Base-by-base conservation (phyloP, 2,113 vertebrate species). In the Misgurnus anguillicaudatus region DNA sequence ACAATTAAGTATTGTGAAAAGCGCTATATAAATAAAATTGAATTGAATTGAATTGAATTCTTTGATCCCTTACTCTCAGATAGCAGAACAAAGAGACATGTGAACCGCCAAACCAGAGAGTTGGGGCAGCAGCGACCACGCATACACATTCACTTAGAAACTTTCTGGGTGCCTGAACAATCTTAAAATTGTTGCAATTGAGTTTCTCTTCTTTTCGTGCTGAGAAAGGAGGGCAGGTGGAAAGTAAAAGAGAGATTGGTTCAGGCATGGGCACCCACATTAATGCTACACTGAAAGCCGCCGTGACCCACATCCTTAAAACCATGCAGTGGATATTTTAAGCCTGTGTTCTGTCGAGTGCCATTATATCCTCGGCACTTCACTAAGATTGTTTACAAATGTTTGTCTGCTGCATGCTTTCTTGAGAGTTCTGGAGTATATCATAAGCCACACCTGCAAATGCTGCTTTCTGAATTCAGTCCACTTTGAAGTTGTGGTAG, bases 1-100 rank as follows among this genome's bases (percentile, higher is more conserved):
- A n/a, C n/a, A n/a, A n/a, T n/a, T n/a, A n/a, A n/a, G n/a, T n/a
- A n/a, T n/a, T n/a, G n/a, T n/a, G n/a, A n/a, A n/a, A n/a, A n/a
- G n/a, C n/a, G n/a, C n/a, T n/a, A n/a, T n/a, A n/a, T n/a, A n/a
- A n/a, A n/a, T n/a, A n/a, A n/a, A n/a, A n/a, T n/a, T n/a, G n/a
- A n/a, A n/a, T n/a, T n/a, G n/a, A n/a, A n/a, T n/a, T n/a, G n/a
- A n/a, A n/a, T n/a, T n/a, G n/a, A n/a, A n/a, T n/a, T n/a, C 24
- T 31, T 31, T 31, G 24, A 31, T 69, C 78, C 80, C 86, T 85
- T 80, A 85, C 63, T 61, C 75, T 83, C 82, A 64, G 79, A 82
- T 85, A 86, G 86, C 84, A 84, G 58, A 74, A 80, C 70, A 82
- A 79, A 83, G 77, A 80, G 53, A 84, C 66, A 78, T 84, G 82